Evolutionary conservation across 2,797 vertebrate species (phyloP), one percentile per base, ranked within the genome.

Genomic region (Lindbergichthys nudifrons): DNA sequence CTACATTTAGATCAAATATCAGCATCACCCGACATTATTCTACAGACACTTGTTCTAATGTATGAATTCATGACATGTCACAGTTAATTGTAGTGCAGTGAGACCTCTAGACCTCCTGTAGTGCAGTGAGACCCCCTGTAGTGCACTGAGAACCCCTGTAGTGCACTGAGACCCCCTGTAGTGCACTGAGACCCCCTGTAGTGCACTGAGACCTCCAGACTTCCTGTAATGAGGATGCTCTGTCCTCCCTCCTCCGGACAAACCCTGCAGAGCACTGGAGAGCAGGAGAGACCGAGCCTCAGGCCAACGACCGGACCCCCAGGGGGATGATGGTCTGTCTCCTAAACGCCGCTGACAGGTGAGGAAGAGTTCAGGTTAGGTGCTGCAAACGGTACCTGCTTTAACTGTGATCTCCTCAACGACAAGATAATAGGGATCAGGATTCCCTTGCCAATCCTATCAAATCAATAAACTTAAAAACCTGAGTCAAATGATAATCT

Each of bases 301-400:
- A 2, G 82, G 72, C 21, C 0, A 75, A 56, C 26, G 26, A 2
- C 6, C 1, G 39, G 70, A 77, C 73, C 66, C 85, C 76, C 54
- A 47, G 43, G 43, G 61, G 42, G 66, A 71, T 74, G 80, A 85
- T 13, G 74, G 14, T 30, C 53, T 30, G 50, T 45, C 2, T 1
- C 53, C 56, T 80, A 72, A 86, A 72, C 18, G 3, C 53, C 39
- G 73, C 45, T 74, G 88, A 87, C 85, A 88, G 61, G 67, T 43
- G 39, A 3, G 52, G 59, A 76, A 39, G 52, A 57, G 51, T 30
- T 53, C 15, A 16, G 65, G n/a, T 58, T 21, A 19, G 65, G 30
- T 50, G 19, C 48, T 23, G n/a, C 26, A 30, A 54, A 39, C 43
- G 39, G 50, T 5, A 54, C 32, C 39, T 11, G 5, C n/a, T 63